These are phyloP conservation scores for Oscheius sp. DNA, from an alignment of 2,888 invertebrate species.

Conservation along the genomic window DNA sequence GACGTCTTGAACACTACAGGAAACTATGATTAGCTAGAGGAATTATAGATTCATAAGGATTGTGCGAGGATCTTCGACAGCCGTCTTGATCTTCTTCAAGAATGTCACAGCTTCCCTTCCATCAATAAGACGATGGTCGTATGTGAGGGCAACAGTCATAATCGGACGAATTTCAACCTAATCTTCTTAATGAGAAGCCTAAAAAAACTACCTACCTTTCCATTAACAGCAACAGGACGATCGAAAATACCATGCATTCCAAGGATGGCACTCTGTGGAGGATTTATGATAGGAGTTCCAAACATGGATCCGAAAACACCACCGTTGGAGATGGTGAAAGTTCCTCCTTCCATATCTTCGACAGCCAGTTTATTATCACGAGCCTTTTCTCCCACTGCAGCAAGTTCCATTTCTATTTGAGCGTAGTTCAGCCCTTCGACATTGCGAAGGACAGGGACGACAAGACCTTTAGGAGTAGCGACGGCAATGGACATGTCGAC, in stretches of 20 bases:
- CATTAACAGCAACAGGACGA: conserved; percentile 90
- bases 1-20: background rate
- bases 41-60: conserved; percentile 90
- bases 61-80: conserved; percentile 93
- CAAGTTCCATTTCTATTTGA: conserved; percentile 90
- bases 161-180: conserved; percentile 97
- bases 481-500: conserved; percentile 98
- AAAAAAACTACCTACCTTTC: conserved; percentile 78
- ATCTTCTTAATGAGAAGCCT: conserved; percentile 35
- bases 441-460: conserved; percentile 81
- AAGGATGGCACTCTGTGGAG: conserved; percentile 96
- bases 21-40: background rate
- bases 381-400: conserved; percentile 86
- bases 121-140: conserved; percentile 97
- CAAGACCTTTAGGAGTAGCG: conserved; percentile 91
- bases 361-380: conserved; percentile 86
- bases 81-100: conserved; percentile 92
- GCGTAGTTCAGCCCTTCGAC: conserved; percentile 89
- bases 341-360: conserved; percentile 98
- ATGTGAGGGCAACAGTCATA: conserved; percentile 99
- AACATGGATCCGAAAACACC: conserved; percentile 86
- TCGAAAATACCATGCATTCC: conserved; percentile 99
- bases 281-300: conserved; percentile 98
- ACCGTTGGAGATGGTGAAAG: conserved; percentile 98
- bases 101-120: conserved; percentile 98